Evolutionary conservation across 2,113 vertebrate genomes (phyloP), one percentile per base, ranked within the genome.

Genomic region (Holacanthus passer): DNA sequence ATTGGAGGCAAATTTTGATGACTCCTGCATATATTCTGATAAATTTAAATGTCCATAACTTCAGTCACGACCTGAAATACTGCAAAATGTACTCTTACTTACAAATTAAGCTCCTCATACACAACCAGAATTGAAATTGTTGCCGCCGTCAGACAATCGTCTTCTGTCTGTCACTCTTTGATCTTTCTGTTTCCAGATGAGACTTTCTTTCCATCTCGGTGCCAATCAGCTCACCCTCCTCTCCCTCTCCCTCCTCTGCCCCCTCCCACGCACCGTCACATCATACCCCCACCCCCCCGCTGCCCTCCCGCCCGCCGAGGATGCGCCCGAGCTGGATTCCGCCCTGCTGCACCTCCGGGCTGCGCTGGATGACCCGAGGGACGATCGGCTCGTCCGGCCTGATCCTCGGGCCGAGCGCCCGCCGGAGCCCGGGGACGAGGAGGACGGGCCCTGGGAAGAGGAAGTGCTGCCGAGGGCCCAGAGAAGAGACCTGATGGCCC

Each of bases 111-210:
- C 11, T 24, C 2, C 52, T 55, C 24, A 5, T 14, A 6, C 52
- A 14, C 24, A 56, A 2, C 24, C 8, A n/a, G n/a, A n/a, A n/a
- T n/a, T n/a, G n/a, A n/a, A n/a, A n/a, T n/a, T n/a, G n/a, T n/a
- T n/a, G n/a, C n/a, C n/a, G n/a, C n/a, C n/a, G n/a, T 29, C 10
- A 37, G 35, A 5, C 35, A 37, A 13, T n/a, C 2, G 14, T 0
- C 27, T 11, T 68, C 65, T 55, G n/a, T 27, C 4, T 48, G 17
- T 22, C 50, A n/a, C 22, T 20, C 22, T 37, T n/a, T 31, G 29
- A 32, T 67, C 3, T 22, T 8, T 59, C 13, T 71, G 0, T 39
- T 69, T 84, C 41, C 77, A 95, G 95, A 95, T 95, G 95, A 92
- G 52, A 58, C 41, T 68, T 16, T 83, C 60, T 55, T 66, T 86